Evolutionary conservation across 2,888 invertebrate species (phyloP).

Genomic region (Nudaria mundana): DNA sequence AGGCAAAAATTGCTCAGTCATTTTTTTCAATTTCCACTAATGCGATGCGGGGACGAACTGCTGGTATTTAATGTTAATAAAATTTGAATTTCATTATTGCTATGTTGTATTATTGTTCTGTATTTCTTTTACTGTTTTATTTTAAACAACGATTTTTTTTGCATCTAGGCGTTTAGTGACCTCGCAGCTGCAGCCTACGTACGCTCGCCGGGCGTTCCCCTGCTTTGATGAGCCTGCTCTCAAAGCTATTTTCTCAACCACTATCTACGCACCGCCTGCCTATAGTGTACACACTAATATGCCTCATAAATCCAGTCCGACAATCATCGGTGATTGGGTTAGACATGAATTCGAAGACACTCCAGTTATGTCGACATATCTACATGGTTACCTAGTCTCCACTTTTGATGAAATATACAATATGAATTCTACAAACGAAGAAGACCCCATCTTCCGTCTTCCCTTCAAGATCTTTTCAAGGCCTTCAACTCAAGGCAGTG

Average conservation of each 20-base stretch:
- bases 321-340: conserved; percentile 37
- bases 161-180: conserved; percentile 80
- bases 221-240: conserved; percentile 88
- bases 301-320: conserved; percentile 52
- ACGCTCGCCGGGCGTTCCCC: conserved; percentile 86
- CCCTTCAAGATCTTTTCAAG: conserved; percentile 67
- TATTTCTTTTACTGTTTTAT: neutral
- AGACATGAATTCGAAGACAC: conserved; percentile 77
- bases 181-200: conserved; percentile 85
- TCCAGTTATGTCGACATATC: conserved; percentile 87
- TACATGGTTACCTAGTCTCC: conserved; percentile 89
- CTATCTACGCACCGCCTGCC: conserved; percentile 75
- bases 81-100: too few species aligned
- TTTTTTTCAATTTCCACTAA: too few species aligned
- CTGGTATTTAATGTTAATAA: too few species aligned
- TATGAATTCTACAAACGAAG: neutral
- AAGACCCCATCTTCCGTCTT: conserved; percentile 51
- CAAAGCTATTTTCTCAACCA: conserved; percentile 85
- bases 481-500: conserved; percentile 48
- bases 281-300: conserved; percentile 65
- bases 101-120: neutral
- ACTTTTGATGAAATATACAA: conserved; percentile 66
- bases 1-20: too few species aligned
- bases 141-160: neutral
- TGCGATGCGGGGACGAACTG: too few species aligned